Percentiles rank a stretch among this genome's conserved stretches.
These are phyloP conservation scores for Tubulanus polymorphus DNA, from an alignment of 2,888 invertebrate species.

Conservation along the genomic window DNA sequence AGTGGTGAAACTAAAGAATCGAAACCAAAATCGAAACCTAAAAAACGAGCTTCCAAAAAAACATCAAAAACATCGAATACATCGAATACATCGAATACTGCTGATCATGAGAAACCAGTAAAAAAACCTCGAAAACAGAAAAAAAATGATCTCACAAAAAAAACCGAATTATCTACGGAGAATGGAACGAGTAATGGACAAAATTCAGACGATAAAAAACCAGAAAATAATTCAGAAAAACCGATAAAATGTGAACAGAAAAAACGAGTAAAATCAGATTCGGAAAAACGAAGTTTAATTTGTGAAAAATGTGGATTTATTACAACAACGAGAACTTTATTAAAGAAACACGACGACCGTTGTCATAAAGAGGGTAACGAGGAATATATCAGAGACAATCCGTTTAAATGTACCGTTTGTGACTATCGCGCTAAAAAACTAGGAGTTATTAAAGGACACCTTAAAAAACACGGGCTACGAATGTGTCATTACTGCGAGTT, in stretches of 20 bases:
- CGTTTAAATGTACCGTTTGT: conserved; percentile 31
- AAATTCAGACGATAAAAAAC: no score
- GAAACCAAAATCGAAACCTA: conserved; percentile 15
- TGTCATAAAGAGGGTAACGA: conserved; percentile 3
- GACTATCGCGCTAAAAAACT: conserved; percentile 40
- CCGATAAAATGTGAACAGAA: no score
- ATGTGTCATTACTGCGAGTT: conserved; percentile 42
- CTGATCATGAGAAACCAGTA: neutral
- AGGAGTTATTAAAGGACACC: conserved; percentile 42
- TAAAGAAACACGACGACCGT: conserved; percentile 1
- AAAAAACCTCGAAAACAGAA: conserved; percentile 7
- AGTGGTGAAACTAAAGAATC: no score
- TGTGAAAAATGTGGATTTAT: conserved; percentile 11
- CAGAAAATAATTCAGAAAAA: no score
- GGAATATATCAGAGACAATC: conserved; percentile 13
- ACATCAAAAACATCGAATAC: conserved; percentile 19
- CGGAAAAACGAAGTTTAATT: no score
- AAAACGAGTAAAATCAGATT: no score
- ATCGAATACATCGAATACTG: neutral
- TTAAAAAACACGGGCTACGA: conserved; percentile 41
- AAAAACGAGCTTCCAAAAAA: conserved; percentile 17
- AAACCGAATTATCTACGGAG: neutral
- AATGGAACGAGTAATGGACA: no score
- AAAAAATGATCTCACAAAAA: conserved; percentile 10
- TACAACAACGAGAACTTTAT: conserved; percentile 5